Evolutionary conservation across 2,797 vertebrate genomes (phyloP).

Genomic region (Tragopan temminckii): DNA sequence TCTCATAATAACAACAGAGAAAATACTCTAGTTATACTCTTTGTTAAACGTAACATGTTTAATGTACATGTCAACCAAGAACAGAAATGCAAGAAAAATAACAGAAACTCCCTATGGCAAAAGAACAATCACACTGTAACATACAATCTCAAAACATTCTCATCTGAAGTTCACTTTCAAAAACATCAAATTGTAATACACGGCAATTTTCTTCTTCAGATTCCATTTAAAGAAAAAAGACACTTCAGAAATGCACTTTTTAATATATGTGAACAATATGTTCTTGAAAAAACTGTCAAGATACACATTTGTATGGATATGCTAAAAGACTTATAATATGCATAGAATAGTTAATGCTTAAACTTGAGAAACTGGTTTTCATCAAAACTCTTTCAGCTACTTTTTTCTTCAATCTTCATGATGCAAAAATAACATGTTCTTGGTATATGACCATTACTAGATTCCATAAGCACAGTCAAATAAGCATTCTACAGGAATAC

Average conservation of each 20-base stretch:
- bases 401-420: not conserved
- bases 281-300: not conserved
- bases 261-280: fast-evolving
- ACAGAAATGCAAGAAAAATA: not conserved
- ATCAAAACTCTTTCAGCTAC: not conserved
- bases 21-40: not conserved
- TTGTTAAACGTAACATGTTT: not conserved
- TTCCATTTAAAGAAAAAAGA: not conserved
- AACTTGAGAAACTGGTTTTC: not conserved
- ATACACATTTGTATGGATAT: not conserved
- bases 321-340: not conserved
- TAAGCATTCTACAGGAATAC: not conserved
- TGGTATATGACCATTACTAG: not conserved
- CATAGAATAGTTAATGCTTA: not conserved
- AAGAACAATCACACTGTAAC: not conserved
- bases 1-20: not conserved
- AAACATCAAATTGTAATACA: not conserved
- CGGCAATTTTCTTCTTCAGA: not conserved
- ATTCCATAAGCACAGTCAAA: not conserved
- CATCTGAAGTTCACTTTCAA: not conserved
- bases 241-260: not conserved
- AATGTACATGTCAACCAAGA: not conserved
- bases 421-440: not conserved
- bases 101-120: not conserved
- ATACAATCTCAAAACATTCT: not conserved